These are phyloP conservation scores for Echinarachnius parma DNA, from an alignment of 53 echinoderm and acorn worm genomes.

Conservation along the genomic window DNA sequence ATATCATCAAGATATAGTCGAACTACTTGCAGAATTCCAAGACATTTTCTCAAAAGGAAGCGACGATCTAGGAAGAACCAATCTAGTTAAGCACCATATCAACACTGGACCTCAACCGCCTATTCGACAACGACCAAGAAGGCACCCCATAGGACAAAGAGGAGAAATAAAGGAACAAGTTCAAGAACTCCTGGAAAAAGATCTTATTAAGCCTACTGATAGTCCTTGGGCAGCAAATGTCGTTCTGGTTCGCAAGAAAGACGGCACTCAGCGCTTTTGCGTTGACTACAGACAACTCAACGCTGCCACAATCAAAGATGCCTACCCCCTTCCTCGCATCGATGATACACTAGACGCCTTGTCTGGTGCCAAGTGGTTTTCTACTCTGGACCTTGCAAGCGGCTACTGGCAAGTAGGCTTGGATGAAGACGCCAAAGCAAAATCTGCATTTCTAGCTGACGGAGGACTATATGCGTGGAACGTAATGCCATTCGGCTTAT, in stretches of 20 bases:
- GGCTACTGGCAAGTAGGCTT: slow-evolving; percentile 48
- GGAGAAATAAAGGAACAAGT: not conserved
- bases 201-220: not conserved
- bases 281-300: slow-evolving; percentile 42
- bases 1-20: not conserved
- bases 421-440: slow-evolving; percentile 21
- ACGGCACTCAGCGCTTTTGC: slow-evolving; percentile 40
- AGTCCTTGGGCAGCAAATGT: slow-evolving; percentile 33
- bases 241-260: slow-evolving; percentile 33
- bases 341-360: slow-evolving; percentile 38
- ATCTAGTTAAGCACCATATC: slow-evolving; percentile 23
- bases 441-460: slow-evolving; percentile 34
- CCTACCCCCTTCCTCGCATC: slow-evolving; percentile 38
- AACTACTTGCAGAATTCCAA: not conserved
- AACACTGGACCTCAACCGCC: slow-evolving; percentile 25
- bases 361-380: slow-evolving; percentile 32
- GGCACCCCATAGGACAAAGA: slow-evolving; percentile 6
- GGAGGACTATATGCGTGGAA: slow-evolving; percentile 22
- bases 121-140: not conserved
- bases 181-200: not conserved
- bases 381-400: slow-evolving; percentile 40
- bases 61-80: slow-evolving; percentile 29
- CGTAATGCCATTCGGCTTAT: slow-evolving; percentile 36
- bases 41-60: not conserved
- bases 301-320: slow-evolving; percentile 37